phyloP scores from a whole-genome alignment of 2,888 invertebrate genomes.

The Tipula helvola region DNA sequence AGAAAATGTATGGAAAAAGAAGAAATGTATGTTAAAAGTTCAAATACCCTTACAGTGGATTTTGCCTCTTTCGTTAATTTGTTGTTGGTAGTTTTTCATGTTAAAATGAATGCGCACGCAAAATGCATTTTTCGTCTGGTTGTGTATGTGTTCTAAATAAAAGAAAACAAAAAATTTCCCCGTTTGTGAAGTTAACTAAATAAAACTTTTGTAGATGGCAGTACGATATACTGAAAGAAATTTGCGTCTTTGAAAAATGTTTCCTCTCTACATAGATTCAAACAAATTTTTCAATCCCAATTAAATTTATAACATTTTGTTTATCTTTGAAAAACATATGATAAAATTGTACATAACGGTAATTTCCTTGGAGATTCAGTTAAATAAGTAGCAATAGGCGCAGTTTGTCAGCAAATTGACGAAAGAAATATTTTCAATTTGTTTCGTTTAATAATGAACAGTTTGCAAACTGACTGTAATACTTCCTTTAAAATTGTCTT shows the following conservation, averaged over 20 bases:
- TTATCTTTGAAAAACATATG: too few relatives aligned
- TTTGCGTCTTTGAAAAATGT: not conserved
- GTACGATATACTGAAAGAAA: not conserved
- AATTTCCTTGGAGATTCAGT: too few relatives aligned
- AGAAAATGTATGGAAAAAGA: not conserved
- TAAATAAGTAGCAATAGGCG: too few relatives aligned
- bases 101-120: not conserved
- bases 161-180: not conserved
- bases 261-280: too few relatives aligned
- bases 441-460: too few relatives aligned
- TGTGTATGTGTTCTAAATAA: not conserved
- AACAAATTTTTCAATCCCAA: too few relatives aligned
- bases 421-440: too few relatives aligned
- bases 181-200: not conserved
- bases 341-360: too few relatives aligned
- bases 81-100: not conserved
- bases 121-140: not conserved
- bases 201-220: not conserved
- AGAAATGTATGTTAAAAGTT: slow-evolving; percentile 8
- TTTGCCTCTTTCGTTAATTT: not conserved
- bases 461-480: too few relatives aligned
- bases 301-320: too few relatives aligned
- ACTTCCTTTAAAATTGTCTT: too few relatives aligned
- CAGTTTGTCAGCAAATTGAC: too few relatives aligned
- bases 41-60: slow-evolving; percentile 4